phyloP scores from a whole-genome alignment of 2,113 vertebrate species.

The Mustelus asterias region DNA sequence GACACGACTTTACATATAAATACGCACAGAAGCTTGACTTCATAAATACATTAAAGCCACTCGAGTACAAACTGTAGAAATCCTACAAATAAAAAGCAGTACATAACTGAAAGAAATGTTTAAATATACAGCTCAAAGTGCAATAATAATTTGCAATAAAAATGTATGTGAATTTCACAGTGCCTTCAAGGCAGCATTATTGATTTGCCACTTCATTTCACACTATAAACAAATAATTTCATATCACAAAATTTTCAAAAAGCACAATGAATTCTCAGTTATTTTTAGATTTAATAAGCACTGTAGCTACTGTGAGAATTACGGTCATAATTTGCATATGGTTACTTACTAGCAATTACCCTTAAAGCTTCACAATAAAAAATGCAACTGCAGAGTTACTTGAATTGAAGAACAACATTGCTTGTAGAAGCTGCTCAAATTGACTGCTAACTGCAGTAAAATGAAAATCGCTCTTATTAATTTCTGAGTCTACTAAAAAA shows the following conservation, averaged over 20 bases:
- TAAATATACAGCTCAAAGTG: not conserved
- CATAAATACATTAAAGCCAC: not conserved
- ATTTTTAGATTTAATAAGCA: conserved; percentile 2
- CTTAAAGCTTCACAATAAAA: not conserved
- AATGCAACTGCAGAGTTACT: not conserved
- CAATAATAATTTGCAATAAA: conserved; percentile 3
- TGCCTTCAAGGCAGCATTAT: not conserved
- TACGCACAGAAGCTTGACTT: not conserved
- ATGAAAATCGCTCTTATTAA: not conserved
- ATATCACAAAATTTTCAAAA: not conserved
- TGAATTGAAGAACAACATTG: not conserved
- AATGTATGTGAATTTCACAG: not conserved
- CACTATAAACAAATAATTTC: not conserved
- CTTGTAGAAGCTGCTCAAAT: not conserved
- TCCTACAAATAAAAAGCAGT: not conserved
- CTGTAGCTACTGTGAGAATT: not conserved
- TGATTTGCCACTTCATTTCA: conserved; percentile 13
- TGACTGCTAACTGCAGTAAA: not conserved
- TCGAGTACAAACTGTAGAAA: not conserved
- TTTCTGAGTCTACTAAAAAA: not conserved
- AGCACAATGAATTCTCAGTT: not conserved
- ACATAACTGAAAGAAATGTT: not conserved
- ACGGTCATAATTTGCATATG: not conserved
- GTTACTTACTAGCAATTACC: not conserved
- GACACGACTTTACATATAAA: not conserved